Evolutionary conservation across 2,113 vertebrate genomes (phyloP), one percentile per base, ranked within the genome.

Genomic region (Hypanus sabinus): DNA sequence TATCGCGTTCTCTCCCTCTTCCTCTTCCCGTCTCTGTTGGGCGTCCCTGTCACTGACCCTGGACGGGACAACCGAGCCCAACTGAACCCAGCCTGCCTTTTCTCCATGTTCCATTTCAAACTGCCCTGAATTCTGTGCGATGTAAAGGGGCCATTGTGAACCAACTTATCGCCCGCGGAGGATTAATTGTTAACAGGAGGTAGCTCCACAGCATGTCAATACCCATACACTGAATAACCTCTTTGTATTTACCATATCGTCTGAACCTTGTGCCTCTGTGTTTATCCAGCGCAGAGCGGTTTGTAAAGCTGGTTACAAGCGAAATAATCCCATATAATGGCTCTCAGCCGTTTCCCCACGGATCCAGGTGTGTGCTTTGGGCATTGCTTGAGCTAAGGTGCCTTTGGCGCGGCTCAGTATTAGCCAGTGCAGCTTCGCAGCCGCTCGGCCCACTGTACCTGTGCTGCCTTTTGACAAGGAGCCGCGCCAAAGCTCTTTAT

Each of bases 121-220:
- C 46, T 87, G 83, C 83, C 55, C 83, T 24, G 60, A 55, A 87
- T 87, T 55, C 24, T 57, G 55, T 11, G 24, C 57, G 18, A 87
- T 87, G 55, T 14, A 87, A 87, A 87, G 83, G 57, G 55, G 83
- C 83, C 83, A 60, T 87, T 87, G 83, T 87, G 30, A 18, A 55
- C 83, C 30, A 0, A 87, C 30, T 85, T 57, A 87, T 11, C 14
- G 83, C 83, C 83, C 57, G 22, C 27, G 83, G 83, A 24, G 83
- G 55, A 55, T 87, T 87, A 87, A 87, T 87, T 87, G 83, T 87
- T 87, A 87, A 87, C 83, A 87, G 83, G 83, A 87, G 38, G 55
- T 60, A 87, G 22, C 60, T 87, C 57, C 60, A 55, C 55, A 57
- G 22, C 83, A 30, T 60, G 83, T 62, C 83, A 57, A 87, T 87